Conservation (phyloP, 2,888 invertebrate species). For the Leucophenga maculata region DNA sequence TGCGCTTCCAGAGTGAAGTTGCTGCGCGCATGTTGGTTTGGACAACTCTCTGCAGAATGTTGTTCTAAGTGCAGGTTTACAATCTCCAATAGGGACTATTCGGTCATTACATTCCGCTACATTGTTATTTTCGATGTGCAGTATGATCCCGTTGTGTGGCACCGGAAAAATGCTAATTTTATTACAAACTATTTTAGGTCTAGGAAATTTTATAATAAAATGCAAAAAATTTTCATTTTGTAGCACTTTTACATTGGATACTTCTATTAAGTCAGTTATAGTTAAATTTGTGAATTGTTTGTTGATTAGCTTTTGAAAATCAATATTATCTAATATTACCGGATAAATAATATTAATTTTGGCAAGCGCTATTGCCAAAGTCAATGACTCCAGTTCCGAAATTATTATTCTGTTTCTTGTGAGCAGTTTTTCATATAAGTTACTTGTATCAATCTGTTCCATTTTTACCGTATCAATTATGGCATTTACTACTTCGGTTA, state of each 20-base stretch:
- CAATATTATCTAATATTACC: slow-evolving; percentile 34
- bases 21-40: slow-evolving; percentile 33
- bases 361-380: slow-evolving; percentile 34
- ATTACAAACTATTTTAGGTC: slow-evolving; percentile 37
- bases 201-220: slow-evolving; percentile 41
- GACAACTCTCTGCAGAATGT: slow-evolving; percentile 34
- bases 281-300: slow-evolving; percentile 35
- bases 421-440: slow-evolving; percentile 34
- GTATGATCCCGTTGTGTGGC: slow-evolving; percentile 33
- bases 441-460: slow-evolving; percentile 28
- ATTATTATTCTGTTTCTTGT: slow-evolving; percentile 39
- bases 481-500: slow-evolving; percentile 25
- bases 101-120: slow-evolving; percentile 36
- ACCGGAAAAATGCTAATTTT: slow-evolving; percentile 34
- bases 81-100: slow-evolving; percentile 31
- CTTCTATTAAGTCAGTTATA: slow-evolving; percentile 38
- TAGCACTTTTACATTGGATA: slow-evolving; percentile 33
- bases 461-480: slow-evolving; percentile 26
- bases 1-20: slow-evolving; percentile 35
- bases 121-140: slow-evolving; percentile 26
- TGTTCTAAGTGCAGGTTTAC: slow-evolving; percentile 27
- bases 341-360: slow-evolving; percentile 35
- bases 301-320: slow-evolving; percentile 35
- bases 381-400: slow-evolving; percentile 35
- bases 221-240: slow-evolving; percentile 34